phyloP scores from a whole-genome alignment of 2,113 vertebrate species.

The Oncorhynchus mykiss region DNA sequence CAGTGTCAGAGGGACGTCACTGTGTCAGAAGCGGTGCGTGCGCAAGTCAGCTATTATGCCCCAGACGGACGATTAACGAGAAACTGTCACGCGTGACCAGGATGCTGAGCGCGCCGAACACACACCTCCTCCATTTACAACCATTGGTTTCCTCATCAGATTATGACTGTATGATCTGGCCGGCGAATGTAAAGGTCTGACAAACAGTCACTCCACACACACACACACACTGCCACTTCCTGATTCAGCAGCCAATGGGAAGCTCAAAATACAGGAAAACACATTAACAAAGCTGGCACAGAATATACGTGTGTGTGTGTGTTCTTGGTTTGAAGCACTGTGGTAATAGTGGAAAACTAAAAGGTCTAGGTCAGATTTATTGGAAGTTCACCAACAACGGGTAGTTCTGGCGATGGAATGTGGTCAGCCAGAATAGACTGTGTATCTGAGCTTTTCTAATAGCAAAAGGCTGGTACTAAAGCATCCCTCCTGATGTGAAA shows the following conservation, averaged over 20 bases:
- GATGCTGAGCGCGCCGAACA: background rate
- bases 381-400: background rate
- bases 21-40: background rate
- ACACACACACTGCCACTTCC: slow-evolving; percentile 2
- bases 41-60: background rate
- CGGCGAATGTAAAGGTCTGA: background rate
- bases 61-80: background rate
- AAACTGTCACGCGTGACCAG: background rate
- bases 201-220: background rate
- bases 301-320: slow-evolving; percentile 7
- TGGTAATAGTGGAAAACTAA: background rate
- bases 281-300: slow-evolving; percentile 23
- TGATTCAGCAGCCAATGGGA: background rate
- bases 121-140: background rate
- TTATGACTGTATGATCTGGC: too few relatives aligned
- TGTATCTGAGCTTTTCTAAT: background rate
- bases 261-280: slow-evolving; percentile 30
- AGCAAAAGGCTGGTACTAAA: background rate
- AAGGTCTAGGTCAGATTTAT: background rate
- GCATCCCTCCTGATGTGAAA: background rate
- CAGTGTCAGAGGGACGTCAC: slow-evolving; percentile 15
- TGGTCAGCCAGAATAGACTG: background rate
- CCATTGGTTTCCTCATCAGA: background rate
- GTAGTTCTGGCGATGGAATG: background rate
- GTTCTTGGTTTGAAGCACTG: background rate